Evolutionary conservation across 2,797 vertebrate species (phyloP).

Genomic region (Thripadectes ignobilis): DNA sequence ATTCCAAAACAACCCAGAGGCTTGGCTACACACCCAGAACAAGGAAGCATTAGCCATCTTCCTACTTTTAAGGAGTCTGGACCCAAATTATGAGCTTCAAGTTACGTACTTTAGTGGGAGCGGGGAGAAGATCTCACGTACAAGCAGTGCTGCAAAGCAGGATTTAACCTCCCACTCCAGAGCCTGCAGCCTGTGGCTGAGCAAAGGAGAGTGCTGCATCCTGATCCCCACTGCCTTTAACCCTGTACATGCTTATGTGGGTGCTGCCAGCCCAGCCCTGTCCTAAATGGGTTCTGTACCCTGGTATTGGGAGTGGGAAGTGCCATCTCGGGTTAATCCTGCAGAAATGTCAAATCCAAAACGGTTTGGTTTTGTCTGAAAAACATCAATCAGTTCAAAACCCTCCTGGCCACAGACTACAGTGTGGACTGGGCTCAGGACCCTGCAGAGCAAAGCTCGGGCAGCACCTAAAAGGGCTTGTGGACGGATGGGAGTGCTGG

Average conservation of each 20-base stretch:
- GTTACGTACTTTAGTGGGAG: not conserved
- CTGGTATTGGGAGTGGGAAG: fast-evolving
- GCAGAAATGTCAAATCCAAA: not conserved
- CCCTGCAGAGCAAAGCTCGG: not conserved
- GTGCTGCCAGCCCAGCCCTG: not conserved
- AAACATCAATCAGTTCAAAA: not conserved
- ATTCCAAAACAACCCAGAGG: not conserved
- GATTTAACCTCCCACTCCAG: not conserved
- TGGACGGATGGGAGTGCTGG: not conserved
- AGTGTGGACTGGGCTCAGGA: not conserved
- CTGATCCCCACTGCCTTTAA: not conserved
- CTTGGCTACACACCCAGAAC: not conserved
- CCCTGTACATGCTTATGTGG: not conserved
- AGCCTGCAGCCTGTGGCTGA: not conserved
- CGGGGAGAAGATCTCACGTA: fast-evolving
- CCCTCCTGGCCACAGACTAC: not conserved
- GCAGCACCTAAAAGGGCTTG: not conserved
- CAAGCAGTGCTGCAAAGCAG: not conserved
- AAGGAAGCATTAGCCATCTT: not conserved
- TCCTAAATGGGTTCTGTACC: not conserved
- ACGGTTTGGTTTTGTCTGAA: not conserved
- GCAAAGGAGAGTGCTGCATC: not conserved
- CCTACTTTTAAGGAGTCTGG: not conserved
- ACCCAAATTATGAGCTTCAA: not conserved
- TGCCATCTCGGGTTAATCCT: not conserved